These are phyloP conservation scores for Riparia riparia DNA, from an alignment of 2,113 vertebrate species.

Conservation along the genomic window DNA sequence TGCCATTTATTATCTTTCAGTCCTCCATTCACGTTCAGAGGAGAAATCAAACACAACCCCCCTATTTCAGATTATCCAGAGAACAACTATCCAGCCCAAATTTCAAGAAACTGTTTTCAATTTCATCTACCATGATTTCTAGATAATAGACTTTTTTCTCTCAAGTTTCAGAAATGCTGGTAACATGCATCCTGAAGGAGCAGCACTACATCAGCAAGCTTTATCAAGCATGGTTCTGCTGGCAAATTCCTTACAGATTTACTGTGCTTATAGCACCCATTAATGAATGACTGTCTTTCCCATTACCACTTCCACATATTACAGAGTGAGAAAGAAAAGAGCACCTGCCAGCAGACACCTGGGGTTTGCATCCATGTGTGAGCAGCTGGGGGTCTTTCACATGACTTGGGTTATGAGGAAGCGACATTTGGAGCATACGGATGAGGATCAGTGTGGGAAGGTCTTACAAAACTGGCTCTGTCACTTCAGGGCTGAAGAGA, in stretches of 20 bases:
- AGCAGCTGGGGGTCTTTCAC: neutral
- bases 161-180: neutral
- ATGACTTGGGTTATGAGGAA: neutral
- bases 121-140: neutral
- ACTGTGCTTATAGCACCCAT: neutral
- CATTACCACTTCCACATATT: neutral
- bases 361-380: conserved; percentile 6
- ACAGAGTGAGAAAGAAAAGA: neutral
- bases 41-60: neutral
- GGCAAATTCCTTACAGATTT: neutral
- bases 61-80: neutral
- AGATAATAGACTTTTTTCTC: neutral
- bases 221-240: neutral
- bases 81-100: neutral
- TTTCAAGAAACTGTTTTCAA: neutral
- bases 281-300: neutral
- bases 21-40: neutral
- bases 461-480: conserved; percentile 40
- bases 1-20: neutral
- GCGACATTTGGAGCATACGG: rapidly evolving
- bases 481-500: conserved; percentile 40
- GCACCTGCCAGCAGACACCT: neutral
- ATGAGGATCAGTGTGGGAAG: conserved; percentile 23
- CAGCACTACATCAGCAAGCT: neutral
- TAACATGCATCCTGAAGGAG: neutral